phyloP scores from a whole-genome alignment of 2,797 vertebrate genomes.

The Arctocebus calabarensis region DNA sequence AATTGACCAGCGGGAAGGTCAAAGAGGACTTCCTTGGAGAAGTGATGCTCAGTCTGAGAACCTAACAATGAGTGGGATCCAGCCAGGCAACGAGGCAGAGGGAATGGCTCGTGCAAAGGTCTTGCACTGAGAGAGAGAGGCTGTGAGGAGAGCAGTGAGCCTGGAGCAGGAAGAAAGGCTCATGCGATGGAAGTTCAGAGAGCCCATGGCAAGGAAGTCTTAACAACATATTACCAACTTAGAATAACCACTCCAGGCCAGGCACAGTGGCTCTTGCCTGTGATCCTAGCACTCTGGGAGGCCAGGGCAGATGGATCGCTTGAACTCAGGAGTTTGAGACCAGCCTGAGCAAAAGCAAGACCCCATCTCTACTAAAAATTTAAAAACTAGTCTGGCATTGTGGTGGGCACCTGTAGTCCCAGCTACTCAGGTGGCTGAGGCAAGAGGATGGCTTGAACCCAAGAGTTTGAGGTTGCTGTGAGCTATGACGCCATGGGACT shows the following conservation, averaged over 20 bases:
- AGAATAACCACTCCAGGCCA: background rate
- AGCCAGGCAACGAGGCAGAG: background rate
- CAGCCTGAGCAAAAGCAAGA: too few species aligned
- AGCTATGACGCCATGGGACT: too few species aligned
- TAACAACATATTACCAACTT: background rate
- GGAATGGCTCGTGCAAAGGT: background rate
- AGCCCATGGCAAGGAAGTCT: background rate
- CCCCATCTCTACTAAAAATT: too few species aligned
- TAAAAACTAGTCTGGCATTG: too few species aligned
- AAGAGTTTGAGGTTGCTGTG: too few species aligned
- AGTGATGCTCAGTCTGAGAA: background rate
- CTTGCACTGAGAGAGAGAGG: background rate
- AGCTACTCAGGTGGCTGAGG: too few species aligned
- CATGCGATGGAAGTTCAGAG: background rate
- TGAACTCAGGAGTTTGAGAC: too few species aligned
- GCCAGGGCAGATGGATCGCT: too few species aligned
- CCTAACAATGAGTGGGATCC: background rate
- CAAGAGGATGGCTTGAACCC: too few species aligned
- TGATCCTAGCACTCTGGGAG: too few species aligned
- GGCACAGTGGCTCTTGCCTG: background rate
- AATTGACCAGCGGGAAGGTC: background rate
- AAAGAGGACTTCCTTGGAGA: background rate
- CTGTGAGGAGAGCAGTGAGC: background rate
- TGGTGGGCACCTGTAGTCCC: too few species aligned
- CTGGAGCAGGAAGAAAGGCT: background rate